Evolutionary conservation across 2,888 invertebrate genomes (phyloP).

Genomic region (Pinctada fucata): DNA sequence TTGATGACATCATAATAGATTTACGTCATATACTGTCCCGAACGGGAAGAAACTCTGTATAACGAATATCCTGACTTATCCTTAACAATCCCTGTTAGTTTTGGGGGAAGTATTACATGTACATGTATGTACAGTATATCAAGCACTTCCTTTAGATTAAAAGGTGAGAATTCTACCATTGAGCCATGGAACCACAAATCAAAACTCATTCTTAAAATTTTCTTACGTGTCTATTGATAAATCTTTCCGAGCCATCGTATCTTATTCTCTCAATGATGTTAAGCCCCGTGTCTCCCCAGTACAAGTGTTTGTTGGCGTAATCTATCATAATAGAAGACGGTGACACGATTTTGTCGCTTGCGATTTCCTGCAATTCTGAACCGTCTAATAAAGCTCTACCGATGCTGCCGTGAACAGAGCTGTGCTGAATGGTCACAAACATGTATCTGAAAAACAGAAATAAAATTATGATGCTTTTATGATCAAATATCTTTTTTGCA

Average conservation of each 20-base stretch:
- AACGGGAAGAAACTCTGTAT: no score
- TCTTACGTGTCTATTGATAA: conserved; percentile 32
- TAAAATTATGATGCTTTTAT: no score
- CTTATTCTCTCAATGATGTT: conserved; percentile 82
- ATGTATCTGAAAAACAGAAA: conserved; percentile 81
- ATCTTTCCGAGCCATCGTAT: conserved; percentile 83
- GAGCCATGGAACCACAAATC: no score
- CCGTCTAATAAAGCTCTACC: conserved; percentile 92
- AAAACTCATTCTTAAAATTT: background rate
- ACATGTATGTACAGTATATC: no score
- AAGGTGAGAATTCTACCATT: no score
- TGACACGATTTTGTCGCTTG: conserved; percentile 83
- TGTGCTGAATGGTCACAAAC: conserved; percentile 93
- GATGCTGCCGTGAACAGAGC: conserved; percentile 82
- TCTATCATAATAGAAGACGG: conserved; percentile 92
- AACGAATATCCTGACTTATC: no score
- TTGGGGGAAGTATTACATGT: no score
- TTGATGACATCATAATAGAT: no score
- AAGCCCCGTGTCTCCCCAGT: conserved; percentile 89
- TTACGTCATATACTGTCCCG: no score
- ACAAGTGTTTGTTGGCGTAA: conserved; percentile 83
- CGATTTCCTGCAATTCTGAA: conserved; percentile 78
- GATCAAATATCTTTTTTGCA: no score
- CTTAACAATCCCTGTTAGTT: no score
- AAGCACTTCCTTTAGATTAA: no score